Evolutionary conservation across 2,797 vertebrate species (phyloP).

Genomic region (Perodicticus potto): DNA sequence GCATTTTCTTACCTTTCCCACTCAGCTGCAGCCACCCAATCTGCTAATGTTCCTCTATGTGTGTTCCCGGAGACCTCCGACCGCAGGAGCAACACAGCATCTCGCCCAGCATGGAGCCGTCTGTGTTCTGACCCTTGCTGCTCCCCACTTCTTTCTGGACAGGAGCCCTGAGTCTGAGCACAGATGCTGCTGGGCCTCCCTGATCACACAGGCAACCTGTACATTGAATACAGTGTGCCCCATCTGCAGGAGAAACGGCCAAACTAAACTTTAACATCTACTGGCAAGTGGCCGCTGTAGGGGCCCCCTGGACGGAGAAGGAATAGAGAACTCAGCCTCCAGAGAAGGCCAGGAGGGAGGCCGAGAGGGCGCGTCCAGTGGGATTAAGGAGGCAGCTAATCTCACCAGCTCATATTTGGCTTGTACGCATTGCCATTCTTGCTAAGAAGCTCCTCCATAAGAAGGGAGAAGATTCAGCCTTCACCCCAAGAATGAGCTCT

Average conservation of each 20-base stretch:
- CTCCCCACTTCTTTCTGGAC: not conserved
- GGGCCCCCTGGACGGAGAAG: not conserved
- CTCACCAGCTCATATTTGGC: not conserved
- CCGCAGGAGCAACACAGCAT: not conserved
- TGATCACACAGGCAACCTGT: not conserved
- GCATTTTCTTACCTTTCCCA: not conserved
- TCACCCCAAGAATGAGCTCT: not conserved
- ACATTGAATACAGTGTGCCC: not conserved
- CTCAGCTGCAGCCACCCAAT: not conserved
- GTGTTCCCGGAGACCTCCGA: not conserved
- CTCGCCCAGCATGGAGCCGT: not conserved
- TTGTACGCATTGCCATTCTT: not conserved
- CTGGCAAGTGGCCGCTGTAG: not conserved
- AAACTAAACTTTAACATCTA: not conserved
- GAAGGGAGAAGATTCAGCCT: not conserved
- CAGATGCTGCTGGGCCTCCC: not conserved
- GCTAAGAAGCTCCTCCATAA: not conserved
- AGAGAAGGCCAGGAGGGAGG: not conserved
- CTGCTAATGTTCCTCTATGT: not conserved
- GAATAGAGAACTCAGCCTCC: not conserved
- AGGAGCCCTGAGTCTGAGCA: not conserved
- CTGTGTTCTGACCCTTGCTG: not conserved
- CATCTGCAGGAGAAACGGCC: not conserved
- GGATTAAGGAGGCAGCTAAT: not conserved
- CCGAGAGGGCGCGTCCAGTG: not conserved